A percentile compares a stretch with the other conserved stretches of the same genome.
phyloP scores from a whole-genome alignment of 2,888 invertebrate species.

The Cryptocephalus moraei region DNA sequence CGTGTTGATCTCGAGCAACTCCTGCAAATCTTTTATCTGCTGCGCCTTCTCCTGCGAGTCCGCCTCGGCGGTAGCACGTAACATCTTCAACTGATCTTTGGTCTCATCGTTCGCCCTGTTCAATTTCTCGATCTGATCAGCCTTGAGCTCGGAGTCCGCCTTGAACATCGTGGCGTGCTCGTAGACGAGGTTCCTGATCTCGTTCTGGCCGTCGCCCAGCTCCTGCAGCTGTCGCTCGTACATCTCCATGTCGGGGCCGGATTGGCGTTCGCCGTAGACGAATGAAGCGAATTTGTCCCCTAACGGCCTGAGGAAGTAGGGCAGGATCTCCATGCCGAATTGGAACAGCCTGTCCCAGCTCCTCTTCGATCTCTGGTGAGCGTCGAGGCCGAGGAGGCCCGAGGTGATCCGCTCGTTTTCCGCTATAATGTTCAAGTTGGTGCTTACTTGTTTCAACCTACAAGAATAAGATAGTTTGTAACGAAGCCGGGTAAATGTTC shows the following conservation, averaged over 20 bases:
- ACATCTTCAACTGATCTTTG: constrained; percentile 1
- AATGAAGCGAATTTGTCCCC: background rate
- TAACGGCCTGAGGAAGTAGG: constrained; percentile 3
- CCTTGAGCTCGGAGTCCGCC: constrained; percentile 4
- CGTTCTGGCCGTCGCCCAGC: constrained; percentile 1
- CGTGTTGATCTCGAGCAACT: constrained; percentile 2
- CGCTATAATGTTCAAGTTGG: constrained; percentile 3
- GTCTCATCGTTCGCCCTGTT: constrained; percentile 2
- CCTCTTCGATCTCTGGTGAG: constrained; percentile 1
- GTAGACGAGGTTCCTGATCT: constrained; percentile 2
- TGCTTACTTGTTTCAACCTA: background rate
- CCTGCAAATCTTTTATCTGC: constrained; percentile 4
- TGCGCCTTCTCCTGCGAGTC: constrained; percentile 5
- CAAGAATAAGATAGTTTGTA: too few relatives aligned
- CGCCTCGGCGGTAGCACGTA: background rate
- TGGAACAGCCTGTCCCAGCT: constrained; percentile 1
- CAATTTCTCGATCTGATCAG: constrained; percentile 2
- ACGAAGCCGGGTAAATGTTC: too few relatives aligned
- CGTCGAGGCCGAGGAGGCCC: constrained; percentile 3
- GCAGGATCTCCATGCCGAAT: background rate
- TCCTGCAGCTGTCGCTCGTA: constrained; percentile 1
- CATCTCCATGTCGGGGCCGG: background rate
- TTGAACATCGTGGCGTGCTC: constrained; percentile 5
- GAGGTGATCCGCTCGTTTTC: constrained; percentile 2
- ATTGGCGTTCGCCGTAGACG: background rate